Evolutionary conservation across 2,888 invertebrate genomes (phyloP), one percentile per base, ranked within the genome.

Genomic region (Seira sanloemensis): DNA sequence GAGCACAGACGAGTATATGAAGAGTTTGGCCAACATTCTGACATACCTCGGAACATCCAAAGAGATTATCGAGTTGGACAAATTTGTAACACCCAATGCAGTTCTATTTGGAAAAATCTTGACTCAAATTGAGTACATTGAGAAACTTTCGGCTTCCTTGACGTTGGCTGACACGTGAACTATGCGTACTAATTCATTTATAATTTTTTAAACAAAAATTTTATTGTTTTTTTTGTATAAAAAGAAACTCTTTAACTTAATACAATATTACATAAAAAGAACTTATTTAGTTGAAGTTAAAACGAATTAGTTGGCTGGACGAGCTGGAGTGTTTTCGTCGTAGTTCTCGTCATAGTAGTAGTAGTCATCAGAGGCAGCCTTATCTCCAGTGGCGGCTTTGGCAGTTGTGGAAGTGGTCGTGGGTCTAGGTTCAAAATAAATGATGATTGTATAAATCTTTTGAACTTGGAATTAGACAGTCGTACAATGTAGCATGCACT

Each of bases 271-370:
- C n/a, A 68, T 50, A 23, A 81, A 78, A 71, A 68, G 68, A 79
- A 79, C 79, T 62, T 50, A 37, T 37, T 37, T 37, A 37, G 12
- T 37, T 4, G 37, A 12, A 71, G 37, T 25, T 50, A 71, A 9
- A n/a, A 67, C 68, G 7, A 46, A 27, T 24, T 27, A 66, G 9
- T n/a, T 72, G 71, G 77, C 75, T 83, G 84, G 83, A 73, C 82
- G 82, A 80, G 79, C 58, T 76, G 87, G 76, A 62, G 86, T 84
- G 46, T 82, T 84, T 81, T 88, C 88, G 46, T 88, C 88, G 82
- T 89, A 86, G 76, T 88, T 86, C 26, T 89, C 89, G 66, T 89
- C 88, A 72, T 89, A 89, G 54, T 89, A 89, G 58, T 89, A 89
- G 26, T 85, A 80, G 69, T 89, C 89, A 46, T 89, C 89, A 1